A percentile compares a stretch with the other conserved stretches of the same genome.
Conservation (phyloP, 2,797 vertebrate species). For the Pangasius macronema region DNA sequence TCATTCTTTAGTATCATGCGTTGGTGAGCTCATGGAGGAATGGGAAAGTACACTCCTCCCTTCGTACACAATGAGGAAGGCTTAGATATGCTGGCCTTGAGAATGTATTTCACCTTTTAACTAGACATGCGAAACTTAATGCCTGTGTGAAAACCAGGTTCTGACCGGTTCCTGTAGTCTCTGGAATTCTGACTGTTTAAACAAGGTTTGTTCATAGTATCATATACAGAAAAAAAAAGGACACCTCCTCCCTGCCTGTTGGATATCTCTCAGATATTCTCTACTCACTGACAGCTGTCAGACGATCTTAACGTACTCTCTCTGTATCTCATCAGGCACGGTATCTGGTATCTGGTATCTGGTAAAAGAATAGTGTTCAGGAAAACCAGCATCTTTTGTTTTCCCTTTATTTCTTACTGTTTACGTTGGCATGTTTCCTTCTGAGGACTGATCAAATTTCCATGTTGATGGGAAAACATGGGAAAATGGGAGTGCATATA, state of each 20-base stretch:
- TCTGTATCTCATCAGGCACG: background rate
- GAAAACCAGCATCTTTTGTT: slow-evolving; percentile 42
- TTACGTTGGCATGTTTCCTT: slow-evolving; percentile 27
- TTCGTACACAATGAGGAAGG: slow-evolving; percentile 49
- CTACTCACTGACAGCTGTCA: background rate
- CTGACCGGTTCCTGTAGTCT: slow-evolving; percentile 37
- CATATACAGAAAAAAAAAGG: background rate
- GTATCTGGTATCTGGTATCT: slow-evolving; percentile 22
- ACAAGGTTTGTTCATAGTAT: slow-evolving; percentile 11
- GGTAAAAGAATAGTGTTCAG: background rate
- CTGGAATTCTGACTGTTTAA: slow-evolving; percentile 38
- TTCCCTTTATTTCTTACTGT: slow-evolving; percentile 38
- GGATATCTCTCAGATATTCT: background rate
- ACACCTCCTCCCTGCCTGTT: background rate
- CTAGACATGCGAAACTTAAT: slow-evolving; percentile 48
- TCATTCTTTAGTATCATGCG: slow-evolving; percentile 46
- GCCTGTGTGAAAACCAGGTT: slow-evolving; percentile 49
- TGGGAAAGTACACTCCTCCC: slow-evolving; percentile 49
- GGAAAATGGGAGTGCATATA: slow-evolving; percentile 25
- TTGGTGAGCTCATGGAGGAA: slow-evolving; percentile 48
- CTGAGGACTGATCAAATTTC: slow-evolving; percentile 32
- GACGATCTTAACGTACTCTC: background rate
- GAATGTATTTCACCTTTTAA: slow-evolving; percentile 52
- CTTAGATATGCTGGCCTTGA: slow-evolving; percentile 41
- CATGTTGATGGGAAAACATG: slow-evolving; percentile 49